Evolutionary conservation across 2,888 invertebrate genomes (phyloP).

Genomic region (Crepidodera aurea): DNA sequence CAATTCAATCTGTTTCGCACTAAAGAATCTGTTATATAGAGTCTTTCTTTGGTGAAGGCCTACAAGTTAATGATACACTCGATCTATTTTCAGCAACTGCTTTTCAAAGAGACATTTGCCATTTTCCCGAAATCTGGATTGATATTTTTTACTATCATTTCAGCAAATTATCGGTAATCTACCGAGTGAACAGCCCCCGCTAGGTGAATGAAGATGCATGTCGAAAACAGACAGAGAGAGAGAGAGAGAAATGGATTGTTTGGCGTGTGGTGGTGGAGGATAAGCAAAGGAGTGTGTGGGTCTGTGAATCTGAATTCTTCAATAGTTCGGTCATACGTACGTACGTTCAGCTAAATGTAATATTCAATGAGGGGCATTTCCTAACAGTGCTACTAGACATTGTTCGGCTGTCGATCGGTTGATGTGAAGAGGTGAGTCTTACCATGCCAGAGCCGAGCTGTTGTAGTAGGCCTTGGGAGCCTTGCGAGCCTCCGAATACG

Average conservation of each 20-base stretch:
- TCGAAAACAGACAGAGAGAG: constrained; percentile 46
- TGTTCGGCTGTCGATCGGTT: constrained; percentile 64
- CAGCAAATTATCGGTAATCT: no score
- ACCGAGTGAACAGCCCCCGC: constrained; percentile 42
- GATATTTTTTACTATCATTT: no score
- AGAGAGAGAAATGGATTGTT: constrained; percentile 45
- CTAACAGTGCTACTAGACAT: constrained; percentile 69
- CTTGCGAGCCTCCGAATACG: constrained; percentile 75
- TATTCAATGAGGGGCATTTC: constrained; percentile 81
- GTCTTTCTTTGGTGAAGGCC: no score
- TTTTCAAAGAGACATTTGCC: no score
- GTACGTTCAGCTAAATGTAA: constrained; percentile 69
- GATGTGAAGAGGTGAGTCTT: constrained; percentile 74
- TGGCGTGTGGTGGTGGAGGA: constrained; percentile 29
- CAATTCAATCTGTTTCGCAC: no score
- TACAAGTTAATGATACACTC: no score
- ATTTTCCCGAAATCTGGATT: no score
- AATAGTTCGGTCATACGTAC: constrained; percentile 50
- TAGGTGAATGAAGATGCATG: constrained; percentile 58
- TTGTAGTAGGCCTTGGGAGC: constrained; percentile 73
- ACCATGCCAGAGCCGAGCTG: constrained; percentile 94
- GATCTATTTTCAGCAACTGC: no score
- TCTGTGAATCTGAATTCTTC: constrained; percentile 21
- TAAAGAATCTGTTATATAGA: no score
- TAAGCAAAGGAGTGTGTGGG: constrained; percentile 38